These are phyloP conservation scores for Rhinophrynus dorsalis DNA, from an alignment of 2,797 vertebrate genomes.

Conservation along the genomic window DNA sequence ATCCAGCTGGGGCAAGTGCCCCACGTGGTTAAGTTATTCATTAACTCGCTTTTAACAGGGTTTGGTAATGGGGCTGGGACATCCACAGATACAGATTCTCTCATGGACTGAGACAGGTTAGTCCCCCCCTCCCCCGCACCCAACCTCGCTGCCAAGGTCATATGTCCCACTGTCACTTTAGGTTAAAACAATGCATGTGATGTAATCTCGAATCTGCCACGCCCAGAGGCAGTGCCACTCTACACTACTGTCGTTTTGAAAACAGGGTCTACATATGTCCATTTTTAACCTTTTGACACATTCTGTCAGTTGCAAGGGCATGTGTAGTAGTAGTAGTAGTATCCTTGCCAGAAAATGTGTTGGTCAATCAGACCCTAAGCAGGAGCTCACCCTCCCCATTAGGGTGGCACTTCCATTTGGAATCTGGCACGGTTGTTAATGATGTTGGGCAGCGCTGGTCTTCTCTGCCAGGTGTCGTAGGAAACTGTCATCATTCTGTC, in stretches of 20 bases:
- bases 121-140: neutral
- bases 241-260: conserved; percentile 18
- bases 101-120: neutral
- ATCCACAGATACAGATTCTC: conserved; percentile 1
- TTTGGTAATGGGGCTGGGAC: neutral
- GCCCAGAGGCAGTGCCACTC: neutral
- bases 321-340: conserved; percentile 6
- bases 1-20: neutral
- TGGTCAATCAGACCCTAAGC: neutral
- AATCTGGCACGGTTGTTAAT: conserved; percentile 66
- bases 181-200: conserved; percentile 40
- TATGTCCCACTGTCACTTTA: too few species aligned
- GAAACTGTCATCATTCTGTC: conserved; percentile 85
- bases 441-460: conserved; percentile 81
- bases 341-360: conserved; percentile 5
- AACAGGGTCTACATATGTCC: conserved; percentile 7
- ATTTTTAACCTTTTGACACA: conserved; percentile 9
- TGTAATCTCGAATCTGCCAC: conserved; percentile 2
- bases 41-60: conserved; percentile 29
- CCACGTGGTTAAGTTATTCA: neutral
- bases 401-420: conserved; percentile 26
- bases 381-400: neutral
- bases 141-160: neutral
- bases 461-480: conserved; percentile 90
- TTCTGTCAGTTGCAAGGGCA: conserved; percentile 9